Conservation (phyloP, 2,888 invertebrate genomes). For the Agrochola lota region DNA sequence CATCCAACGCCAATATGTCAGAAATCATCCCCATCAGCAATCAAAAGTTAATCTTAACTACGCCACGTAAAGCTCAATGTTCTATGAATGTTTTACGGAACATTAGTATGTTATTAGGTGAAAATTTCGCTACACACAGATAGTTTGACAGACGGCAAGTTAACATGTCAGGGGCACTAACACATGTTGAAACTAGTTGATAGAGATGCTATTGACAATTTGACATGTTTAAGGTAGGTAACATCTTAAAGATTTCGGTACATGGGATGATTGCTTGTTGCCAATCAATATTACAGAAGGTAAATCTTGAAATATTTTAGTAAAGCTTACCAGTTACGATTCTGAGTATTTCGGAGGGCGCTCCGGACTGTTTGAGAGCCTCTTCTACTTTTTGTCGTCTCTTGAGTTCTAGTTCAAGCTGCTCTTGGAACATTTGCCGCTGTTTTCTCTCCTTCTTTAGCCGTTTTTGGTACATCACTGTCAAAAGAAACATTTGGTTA, state of each 20-base stretch:
- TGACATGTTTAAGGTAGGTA: slow-evolving; percentile 69
- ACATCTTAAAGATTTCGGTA: slow-evolving; percentile 39
- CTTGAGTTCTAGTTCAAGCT: slow-evolving; percentile 95
- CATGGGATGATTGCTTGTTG: slow-evolving; percentile 18
- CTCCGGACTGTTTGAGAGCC: slow-evolving; percentile 94
- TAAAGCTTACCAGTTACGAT: slow-evolving; percentile 93
- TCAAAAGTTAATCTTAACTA: slow-evolving; percentile 77
- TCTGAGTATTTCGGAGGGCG: slow-evolving; percentile 94
- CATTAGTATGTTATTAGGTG: slow-evolving; percentile 65
- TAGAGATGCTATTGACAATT: slow-evolving; percentile 82
- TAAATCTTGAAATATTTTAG: slow-evolving; percentile 13
- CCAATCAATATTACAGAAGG: slow-evolving; percentile 34
- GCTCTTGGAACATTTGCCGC: slow-evolving; percentile 95
- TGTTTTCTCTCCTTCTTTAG: slow-evolving; percentile 96
- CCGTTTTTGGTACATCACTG: slow-evolving; percentile 97
- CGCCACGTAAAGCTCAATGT: slow-evolving; percentile 77
- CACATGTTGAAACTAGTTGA: slow-evolving; percentile 84
- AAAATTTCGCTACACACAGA: slow-evolving; percentile 80
- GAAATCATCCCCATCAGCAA: slow-evolving; percentile 76
- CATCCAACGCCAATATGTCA: slow-evolving; percentile 77
- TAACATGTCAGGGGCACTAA: slow-evolving; percentile 88
- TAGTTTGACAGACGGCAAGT: slow-evolving; percentile 89
- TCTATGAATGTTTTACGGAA: slow-evolving; percentile 45
- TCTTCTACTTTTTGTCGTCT: slow-evolving; percentile 95
- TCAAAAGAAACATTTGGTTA: slow-evolving; percentile 48